Percentiles rank a stretch among this genome's conserved stretches.
phyloP scores from a whole-genome alignment of 2,888 invertebrate genomes.

The Clitarchus hookeri region DNA sequence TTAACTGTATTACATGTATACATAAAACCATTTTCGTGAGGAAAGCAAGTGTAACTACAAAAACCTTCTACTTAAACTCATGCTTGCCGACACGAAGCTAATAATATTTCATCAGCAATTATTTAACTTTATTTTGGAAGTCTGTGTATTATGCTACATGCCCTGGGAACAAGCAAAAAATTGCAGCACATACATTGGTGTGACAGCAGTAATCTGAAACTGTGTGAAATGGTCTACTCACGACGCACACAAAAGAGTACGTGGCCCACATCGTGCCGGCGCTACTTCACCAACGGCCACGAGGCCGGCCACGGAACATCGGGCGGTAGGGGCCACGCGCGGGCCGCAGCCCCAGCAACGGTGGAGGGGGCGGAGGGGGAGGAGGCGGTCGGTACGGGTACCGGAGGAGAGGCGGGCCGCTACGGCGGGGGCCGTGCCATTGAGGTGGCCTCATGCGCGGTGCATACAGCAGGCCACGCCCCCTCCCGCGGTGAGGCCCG shows the following conservation, averaged over 20 bases:
- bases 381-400: slow-evolving; percentile 16
- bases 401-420: background rate
- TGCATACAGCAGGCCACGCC: background rate
- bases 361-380: background rate
- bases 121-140: no score
- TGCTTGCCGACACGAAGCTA: background rate
- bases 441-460: background rate
- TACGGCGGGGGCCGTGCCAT: background rate
- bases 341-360: background rate
- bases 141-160: no score
- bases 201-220: background rate
- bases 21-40: background rate
- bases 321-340: background rate
- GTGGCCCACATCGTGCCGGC: no score
- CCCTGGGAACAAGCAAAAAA: no score
- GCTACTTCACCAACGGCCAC: background rate
- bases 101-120: no score
- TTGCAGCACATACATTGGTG: background rate
- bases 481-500: background rate
- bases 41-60: background rate
- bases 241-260: no score
- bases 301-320: background rate
- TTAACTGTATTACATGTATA: background rate
- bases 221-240: slow-evolving; percentile 5
- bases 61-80: background rate